Evolutionary conservation across 2,888 invertebrate species (phyloP).

Genomic region (Phytoseiulus persimilis): DNA sequence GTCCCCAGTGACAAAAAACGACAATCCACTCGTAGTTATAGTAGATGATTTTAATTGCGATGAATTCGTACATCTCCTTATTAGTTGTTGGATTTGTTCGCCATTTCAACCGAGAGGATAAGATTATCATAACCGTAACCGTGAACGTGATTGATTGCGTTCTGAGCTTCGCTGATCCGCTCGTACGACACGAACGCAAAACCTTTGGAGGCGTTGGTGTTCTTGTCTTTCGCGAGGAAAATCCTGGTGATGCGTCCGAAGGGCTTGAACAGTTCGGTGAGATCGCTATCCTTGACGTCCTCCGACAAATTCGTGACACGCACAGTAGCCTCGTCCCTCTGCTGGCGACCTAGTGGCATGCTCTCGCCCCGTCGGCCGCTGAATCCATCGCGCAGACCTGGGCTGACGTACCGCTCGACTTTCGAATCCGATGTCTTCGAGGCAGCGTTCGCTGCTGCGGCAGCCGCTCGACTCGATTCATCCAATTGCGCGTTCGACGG

Average conservation of each 20-base stretch:
- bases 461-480: conserved; percentile 42
- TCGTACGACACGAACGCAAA: conserved; percentile 98
- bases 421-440: conserved; percentile 37
- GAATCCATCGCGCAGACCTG: conserved; percentile 73
- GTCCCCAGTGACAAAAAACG: no score
- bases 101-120: conserved; percentile 97
- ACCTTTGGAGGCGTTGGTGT: conserved; percentile 59
- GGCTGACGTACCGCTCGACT: conserved; percentile 62
- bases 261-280: conserved; percentile 86
- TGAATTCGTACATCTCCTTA: conserved; percentile 6
- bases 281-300: conserved; percentile 80
- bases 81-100: conserved; percentile 56
- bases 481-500: conserved; percentile 48
- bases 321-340: conserved; percentile 71
- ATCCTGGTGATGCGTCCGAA: conserved; percentile 88
- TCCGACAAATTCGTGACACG: conserved; percentile 94
- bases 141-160: conserved; percentile 77
- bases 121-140: conserved; percentile 96
- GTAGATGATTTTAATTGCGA: conserved; percentile 7
- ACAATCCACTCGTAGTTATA: neutral
- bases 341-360: conserved; percentile 54
- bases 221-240: conserved; percentile 83
- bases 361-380: conserved; percentile 63
- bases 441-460: conserved; percentile 41
- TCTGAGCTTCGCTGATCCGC: conserved; percentile 76